phyloP scores from a whole-genome alignment of 1,140 invertebrate species.

The Orussus abietinus region DNA sequence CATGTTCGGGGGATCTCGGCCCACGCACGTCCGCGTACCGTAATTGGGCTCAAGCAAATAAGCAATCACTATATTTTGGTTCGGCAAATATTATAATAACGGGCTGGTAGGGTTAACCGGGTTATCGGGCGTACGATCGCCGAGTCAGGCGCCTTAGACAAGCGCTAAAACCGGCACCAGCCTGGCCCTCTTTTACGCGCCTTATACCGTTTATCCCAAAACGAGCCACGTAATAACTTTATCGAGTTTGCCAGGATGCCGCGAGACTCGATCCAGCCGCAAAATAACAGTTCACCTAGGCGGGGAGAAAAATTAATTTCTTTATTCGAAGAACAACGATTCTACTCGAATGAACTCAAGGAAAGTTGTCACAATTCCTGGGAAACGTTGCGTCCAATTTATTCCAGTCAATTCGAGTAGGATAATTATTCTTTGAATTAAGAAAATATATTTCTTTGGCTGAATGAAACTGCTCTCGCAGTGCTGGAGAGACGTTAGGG shows the following conservation, averaged over 20 bases:
- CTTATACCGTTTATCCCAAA: slow-evolving; percentile 16
- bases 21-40: slow-evolving; percentile 15
- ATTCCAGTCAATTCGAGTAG: not conserved
- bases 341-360: slow-evolving; percentile 4
- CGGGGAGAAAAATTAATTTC: slow-evolving; percentile 5
- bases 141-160: slow-evolving; percentile 35
- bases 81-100: slow-evolving; percentile 46
- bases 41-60: slow-evolving; percentile 41
- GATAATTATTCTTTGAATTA: not conserved
- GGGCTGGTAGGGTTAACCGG: slow-evolving; percentile 34
- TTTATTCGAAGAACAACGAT: no score
- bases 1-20: slow-evolving; percentile 5
- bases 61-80: slow-evolving; percentile 43
- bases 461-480: not conserved
- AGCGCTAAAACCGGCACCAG: slow-evolving; percentile 38
- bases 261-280: slow-evolving; percentile 3
- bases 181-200: slow-evolving; percentile 23
- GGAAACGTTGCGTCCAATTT: not conserved
- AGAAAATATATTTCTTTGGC: not conserved
- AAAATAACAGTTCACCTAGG: slow-evolving; percentile 3
- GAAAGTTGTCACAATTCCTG: slow-evolving; percentile 16
- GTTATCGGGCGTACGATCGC: slow-evolving; percentile 38
- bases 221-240: slow-evolving; percentile 24
- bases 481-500: slow-evolving; percentile 1
- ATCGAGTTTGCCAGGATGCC: slow-evolving; percentile 10